These are phyloP conservation scores for Eolophus roseicapilla DNA, from an alignment of 2,113 vertebrate genomes.

Conservation along the genomic window DNA sequence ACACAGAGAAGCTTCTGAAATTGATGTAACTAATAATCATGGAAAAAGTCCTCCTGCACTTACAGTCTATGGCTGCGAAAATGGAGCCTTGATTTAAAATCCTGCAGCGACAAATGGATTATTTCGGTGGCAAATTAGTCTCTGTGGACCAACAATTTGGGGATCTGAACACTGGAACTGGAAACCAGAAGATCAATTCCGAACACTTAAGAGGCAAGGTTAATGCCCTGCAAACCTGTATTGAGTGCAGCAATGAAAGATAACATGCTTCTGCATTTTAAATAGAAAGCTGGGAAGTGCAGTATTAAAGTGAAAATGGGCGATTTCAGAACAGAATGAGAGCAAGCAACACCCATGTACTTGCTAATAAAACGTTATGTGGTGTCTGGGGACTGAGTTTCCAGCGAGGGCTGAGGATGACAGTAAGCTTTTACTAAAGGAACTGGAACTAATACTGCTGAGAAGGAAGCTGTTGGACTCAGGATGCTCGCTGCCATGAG, in stretches of 20 bases:
- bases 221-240: neutral
- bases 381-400: neutral
- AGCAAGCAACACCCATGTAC: fast-evolving
- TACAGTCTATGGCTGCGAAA: neutral
- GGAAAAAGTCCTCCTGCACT: neutral
- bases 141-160: neutral
- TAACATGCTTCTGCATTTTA: neutral
- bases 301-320: neutral
- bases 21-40: conserved; percentile 40
- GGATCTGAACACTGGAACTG: neutral
- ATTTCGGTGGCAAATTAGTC: conserved; percentile 36
- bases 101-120: conserved; percentile 62
- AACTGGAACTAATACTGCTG: fast-evolving
- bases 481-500: neutral
- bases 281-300: neutral
- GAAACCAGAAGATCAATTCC: conserved; percentile 29
- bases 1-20: conserved; percentile 19
- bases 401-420: neutral
- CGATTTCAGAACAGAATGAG: neutral
- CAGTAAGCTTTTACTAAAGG: neutral
- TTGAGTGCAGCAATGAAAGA: neutral
- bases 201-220: neutral
- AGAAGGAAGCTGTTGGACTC: neutral
- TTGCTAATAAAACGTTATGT: neutral
- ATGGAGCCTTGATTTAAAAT: neutral